phyloP scores from a whole-genome alignment of 2,888 invertebrate genomes.

The Nephrotoma guestfalica region DNA sequence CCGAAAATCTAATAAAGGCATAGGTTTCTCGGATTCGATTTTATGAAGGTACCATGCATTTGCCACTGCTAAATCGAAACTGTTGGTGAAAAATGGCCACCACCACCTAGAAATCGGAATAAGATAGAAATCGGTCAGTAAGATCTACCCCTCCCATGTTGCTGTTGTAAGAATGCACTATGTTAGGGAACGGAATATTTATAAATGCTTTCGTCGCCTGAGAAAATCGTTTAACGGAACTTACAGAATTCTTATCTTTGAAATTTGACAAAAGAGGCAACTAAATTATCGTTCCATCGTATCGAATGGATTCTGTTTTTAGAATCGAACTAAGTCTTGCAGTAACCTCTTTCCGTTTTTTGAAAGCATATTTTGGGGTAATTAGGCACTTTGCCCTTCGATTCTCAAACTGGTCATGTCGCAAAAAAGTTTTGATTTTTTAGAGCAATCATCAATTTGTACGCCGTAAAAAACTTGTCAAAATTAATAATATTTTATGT shows the following conservation, averaged over 20 bases:
- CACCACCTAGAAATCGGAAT: neutral
- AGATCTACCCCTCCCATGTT: neutral
- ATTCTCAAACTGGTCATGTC: neutral
- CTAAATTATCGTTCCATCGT: too few relatives aligned
- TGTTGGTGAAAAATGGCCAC: neutral
- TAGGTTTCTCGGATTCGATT: neutral
- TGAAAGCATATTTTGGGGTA: neutral
- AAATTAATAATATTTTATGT: too few relatives aligned
- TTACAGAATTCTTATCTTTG: too few relatives aligned
- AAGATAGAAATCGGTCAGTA: too few relatives aligned
- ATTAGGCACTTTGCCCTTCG: neutral
- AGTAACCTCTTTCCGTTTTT: too few relatives aligned
- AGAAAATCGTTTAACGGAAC: too few relatives aligned
- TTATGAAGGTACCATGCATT: neutral
- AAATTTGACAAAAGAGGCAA: too few relatives aligned
- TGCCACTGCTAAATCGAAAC: neutral
- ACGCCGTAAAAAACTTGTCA: neutral
- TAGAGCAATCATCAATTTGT: neutral
- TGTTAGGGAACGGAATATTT: too few relatives aligned
- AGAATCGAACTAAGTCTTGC: too few relatives aligned
- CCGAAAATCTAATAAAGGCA: neutral
- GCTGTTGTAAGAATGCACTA: too few relatives aligned
- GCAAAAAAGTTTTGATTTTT: neutral
- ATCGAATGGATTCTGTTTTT: too few relatives aligned
- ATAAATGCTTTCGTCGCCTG: too few relatives aligned